Percentiles rank a stretch among this genome's conserved stretches.
These are phyloP conservation scores for Hemiprocne comata DNA, from an alignment of 2,113 vertebrate species.

Conservation along the genomic window DNA sequence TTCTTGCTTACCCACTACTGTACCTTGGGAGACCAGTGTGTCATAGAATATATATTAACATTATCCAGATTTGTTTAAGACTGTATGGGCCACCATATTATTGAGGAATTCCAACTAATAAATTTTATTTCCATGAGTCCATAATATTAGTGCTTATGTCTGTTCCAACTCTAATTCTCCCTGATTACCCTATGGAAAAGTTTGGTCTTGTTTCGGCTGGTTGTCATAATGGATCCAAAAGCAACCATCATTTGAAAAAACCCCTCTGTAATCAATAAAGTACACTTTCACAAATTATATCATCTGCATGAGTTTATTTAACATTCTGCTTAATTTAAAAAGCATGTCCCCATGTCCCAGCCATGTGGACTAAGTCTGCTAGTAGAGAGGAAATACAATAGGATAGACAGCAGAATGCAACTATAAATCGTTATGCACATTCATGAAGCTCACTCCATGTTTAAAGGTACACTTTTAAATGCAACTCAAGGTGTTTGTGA, in stretches of 20 bases:
- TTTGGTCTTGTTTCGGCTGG: background rate
- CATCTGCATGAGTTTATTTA: background rate
- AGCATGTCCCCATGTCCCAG: background rate
- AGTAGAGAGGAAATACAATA: background rate
- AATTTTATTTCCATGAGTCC: background rate
- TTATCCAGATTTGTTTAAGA: background rate
- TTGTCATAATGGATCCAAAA: background rate
- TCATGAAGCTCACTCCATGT: background rate
- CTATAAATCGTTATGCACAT: accelerated
- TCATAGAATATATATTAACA: background rate
- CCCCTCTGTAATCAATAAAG: background rate
- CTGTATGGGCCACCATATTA: background rate
- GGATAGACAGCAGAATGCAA: background rate
- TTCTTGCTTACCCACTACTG: background rate
- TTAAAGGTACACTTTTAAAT: background rate
- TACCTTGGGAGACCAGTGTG: background rate
- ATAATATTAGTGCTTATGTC: background rate
- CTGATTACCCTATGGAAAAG: background rate
- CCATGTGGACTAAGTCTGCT: background rate
- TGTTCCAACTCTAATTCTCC: background rate
- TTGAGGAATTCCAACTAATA: background rate
- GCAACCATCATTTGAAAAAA: background rate
- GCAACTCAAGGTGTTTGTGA: background rate
- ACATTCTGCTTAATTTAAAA: slow-evolving; percentile 34
- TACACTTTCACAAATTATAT: background rate